A percentile compares a stretch with the other conserved stretches of the same genome.
Evolutionary conservation across 1,140 invertebrate species (phyloP).

Genomic region (Lasaia peninsularis): DNA sequence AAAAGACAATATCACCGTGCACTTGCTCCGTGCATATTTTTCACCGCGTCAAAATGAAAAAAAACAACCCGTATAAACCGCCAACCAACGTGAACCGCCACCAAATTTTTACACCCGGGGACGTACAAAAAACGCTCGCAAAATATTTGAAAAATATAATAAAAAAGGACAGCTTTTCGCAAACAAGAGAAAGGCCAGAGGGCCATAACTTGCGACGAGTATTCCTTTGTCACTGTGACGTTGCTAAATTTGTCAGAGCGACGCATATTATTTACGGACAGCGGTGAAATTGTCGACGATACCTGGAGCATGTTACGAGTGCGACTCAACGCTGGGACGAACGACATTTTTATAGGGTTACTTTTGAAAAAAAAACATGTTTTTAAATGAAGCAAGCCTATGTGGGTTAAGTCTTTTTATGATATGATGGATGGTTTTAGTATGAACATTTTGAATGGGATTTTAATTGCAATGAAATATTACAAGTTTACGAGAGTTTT

Average conservation of each 20-base stretch:
- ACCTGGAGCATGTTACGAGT: not conserved
- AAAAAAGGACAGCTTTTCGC: conserved; percentile 36
- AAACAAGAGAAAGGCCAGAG: conserved; percentile 57
- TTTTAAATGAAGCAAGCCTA: conserved; percentile 7
- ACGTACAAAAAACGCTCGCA: conserved; percentile 4
- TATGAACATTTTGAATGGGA: not conserved
- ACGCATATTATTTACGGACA: conserved; percentile 40
- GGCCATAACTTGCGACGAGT: conserved; percentile 53
- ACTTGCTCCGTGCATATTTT: not conserved
- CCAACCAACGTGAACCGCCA: not conserved
- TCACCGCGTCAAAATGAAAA: not conserved
- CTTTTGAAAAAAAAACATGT: conserved; percentile 5
- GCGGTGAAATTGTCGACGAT: conserved; percentile 1
- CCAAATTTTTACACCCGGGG: conserved; percentile 6
- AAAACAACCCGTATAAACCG: not conserved
- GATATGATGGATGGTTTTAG: not conserved
- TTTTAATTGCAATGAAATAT: not conserved
- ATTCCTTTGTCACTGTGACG: conserved; percentile 52
- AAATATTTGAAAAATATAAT: conserved; percentile 33
- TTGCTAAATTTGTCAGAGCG: conserved; percentile 37
- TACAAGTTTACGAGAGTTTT: too few species aligned
- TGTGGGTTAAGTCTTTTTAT: conserved; percentile 4
- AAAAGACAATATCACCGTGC: not conserved
- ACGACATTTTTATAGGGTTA: conserved; percentile 4
- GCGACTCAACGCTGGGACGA: not conserved